Base-by-base conservation (phyloP, 2,888 invertebrate species). In the Clanis bilineata region DNA sequence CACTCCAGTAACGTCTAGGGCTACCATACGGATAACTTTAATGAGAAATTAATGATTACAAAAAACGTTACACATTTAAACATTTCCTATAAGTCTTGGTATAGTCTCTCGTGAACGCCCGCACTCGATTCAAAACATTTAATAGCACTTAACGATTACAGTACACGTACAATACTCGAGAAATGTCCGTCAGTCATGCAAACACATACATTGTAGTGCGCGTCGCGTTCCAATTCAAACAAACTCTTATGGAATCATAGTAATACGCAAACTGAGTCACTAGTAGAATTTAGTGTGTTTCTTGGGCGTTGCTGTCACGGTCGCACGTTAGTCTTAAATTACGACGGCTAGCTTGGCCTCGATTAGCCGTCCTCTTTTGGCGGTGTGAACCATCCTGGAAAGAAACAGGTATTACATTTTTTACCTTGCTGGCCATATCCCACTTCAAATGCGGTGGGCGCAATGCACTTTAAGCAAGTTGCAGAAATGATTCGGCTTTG, bases 281-380 rank as follows among this genome's bases (percentile, higher is more conserved):
- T 51, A 10, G 18, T 18, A 9, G 51, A 51, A 51, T 51, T 51
- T 51, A 32, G 32, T 32, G 28, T 32, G 51, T 51, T 45, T 25
- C 25, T 2, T 71, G 85, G 90, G 88, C 88, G 85, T 84, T 79
- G 77, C 76, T 77, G 77, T 82, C 77, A 79, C 78, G 76, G 39
- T 39, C 80, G 80, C 87, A 85, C 86, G 81, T 81, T 86, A 86
- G 82, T 86, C 85, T 86, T 88, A 83, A 80, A 73, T 79, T 76
- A 80, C 71, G 70, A 76, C 77, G 62, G 67, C 62, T 56, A 22
- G 45, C 65, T 54, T 57, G 61, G 66, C 72, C 67, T 58, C 66
- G 77, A 82, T 96, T 97, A 97, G 93, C 97, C 97, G 91, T 97
- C 97, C 93, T 97, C 97, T 87, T 97, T 97, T 32, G 97, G 97